Base-by-base conservation (phyloP, 2,888 invertebrate species). In the Vanessa cardui region DNA sequence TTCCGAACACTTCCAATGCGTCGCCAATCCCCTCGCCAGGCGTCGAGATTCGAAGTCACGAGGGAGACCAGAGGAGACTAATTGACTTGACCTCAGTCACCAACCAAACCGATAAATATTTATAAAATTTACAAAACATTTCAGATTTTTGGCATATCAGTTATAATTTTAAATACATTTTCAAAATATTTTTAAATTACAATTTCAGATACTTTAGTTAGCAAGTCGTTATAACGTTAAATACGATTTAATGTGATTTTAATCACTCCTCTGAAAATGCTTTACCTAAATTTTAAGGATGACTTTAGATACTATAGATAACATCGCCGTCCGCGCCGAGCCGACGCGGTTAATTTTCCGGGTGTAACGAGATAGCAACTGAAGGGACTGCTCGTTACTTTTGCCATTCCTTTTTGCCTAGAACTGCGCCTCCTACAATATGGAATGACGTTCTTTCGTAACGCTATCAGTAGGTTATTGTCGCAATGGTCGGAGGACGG, bases 401-500 rank as follows among this genome's bases (percentile, higher is more conserved):
- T 72, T 62, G 70, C 62, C 62, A 71, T 72, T 70, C 68, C 58
- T 50, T 47, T 50, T 54, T 58, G 50, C 62, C 62, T 47, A 61
- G 33, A 59, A 50, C 63, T 60, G 45, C 31, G 26, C 12, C 56
- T 26, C 69, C 45, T 69, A 62, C 70, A 59, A 59, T 31, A 56
- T 47, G 39, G 44, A 54, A 68, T 65, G 60, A 70, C 64, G 68
- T 69, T 69, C 63, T 58, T 68, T 46, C 59, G 70, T 70, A 74
- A 74, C 70, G 75, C 73, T 75, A 65, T 66, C 65, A 62, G 62
- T 73, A 73, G 74, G 73, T 74, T 79, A 81, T 82, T 80, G 82
- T 83, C 78, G 80, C 82, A 82, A 80, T 80, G 80, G 77, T 78
- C 80, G 80, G 76, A 81, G 78, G 80, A 80, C 81, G 83, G 84